These are phyloP conservation scores for Chironomus riparius DNA, from an alignment of 2,888 invertebrate genomes.

Conservation along the genomic window DNA sequence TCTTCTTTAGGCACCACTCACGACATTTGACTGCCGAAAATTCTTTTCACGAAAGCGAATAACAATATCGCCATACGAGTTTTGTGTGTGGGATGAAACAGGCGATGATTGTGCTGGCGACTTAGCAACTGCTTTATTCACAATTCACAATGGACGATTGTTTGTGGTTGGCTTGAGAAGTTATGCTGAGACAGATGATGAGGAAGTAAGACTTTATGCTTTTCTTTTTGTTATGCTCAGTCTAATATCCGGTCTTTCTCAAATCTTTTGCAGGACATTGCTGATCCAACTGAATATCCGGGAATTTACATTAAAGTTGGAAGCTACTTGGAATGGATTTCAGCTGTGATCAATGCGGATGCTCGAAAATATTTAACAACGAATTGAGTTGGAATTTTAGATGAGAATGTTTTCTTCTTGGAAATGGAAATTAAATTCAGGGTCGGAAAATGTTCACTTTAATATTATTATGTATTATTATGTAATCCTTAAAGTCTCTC, in stretches of 20 bases:
- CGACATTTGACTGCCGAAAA: conserved; percentile 30
- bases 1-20: conserved; percentile 28
- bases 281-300: conserved; percentile 29
- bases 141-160: conserved; percentile 28
- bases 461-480: too few relatives aligned
- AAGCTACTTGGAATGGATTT: conserved; percentile 30
- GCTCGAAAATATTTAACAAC: neutral
- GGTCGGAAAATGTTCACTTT: too few relatives aligned
- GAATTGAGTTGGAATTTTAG: neutral
- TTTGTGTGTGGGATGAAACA: conserved; percentile 31
- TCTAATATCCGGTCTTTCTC: too few relatives aligned
- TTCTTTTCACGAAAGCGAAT: conserved; percentile 27
- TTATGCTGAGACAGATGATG: conserved; percentile 29
- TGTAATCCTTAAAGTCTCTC: too few relatives aligned
- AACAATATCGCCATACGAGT: conserved; percentile 27
- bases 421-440: too few relatives aligned
- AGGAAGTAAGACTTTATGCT: neutral
- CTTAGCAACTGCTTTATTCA: conserved; percentile 30
- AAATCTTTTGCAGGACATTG: conserved; percentile 19
- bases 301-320: conserved; percentile 31
- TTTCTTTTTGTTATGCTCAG: too few relatives aligned
- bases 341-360: conserved; percentile 2
- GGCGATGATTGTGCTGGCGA: conserved; percentile 32
- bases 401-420: too few relatives aligned
- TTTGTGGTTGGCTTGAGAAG: conserved; percentile 30